Evolutionary conservation across 2,888 invertebrate genomes (phyloP), one percentile per base, ranked within the genome.

Genomic region (Cephus runcator): DNA sequence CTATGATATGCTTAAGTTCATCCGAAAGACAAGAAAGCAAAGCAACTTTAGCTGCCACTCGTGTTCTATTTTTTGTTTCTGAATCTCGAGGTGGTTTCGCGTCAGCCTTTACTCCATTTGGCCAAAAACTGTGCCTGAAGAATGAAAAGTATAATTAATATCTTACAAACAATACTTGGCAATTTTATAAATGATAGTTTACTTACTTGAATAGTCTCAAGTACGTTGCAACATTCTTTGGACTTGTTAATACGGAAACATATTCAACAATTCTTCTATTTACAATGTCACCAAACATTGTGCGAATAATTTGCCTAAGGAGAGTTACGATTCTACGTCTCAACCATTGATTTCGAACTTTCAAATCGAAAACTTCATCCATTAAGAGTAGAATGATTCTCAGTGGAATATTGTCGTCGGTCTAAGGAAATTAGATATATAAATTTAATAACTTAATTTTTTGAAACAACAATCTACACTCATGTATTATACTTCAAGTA

Each of bases 261-360:
- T 97, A 95, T 87, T 98, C 98, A 76, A 98, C 93, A 81, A 98
- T 98, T 90, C 97, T 95, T 86, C 97, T 93, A 91, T 97, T 97
- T 69, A 97, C 96, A 83, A 96, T 95, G 88, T 96, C 96, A 33
- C 97, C 97, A 87, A 96, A 95, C 93, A 96, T 95, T 31, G 96
- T 95, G 83, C 96, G 94, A 75, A 97, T 94, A 77, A 97, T 95
- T 92, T 96, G 96, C 31, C 96, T 92, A 33, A 97, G 91, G 73
- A 97, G 92, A 15, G 95, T 94, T 11, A 97, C 95, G 82, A 97
- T 94, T 79, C 96, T 93, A 76, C 96, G 93, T 69, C 97, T 92
- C 76, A 97, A 92, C 97, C 97, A 97, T 86, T 96, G 96, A 89
- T 96, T 96, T 83, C 96, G 93, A 75, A 95, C 95, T 90, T 96